phyloP scores from a whole-genome alignment of 2,888 invertebrate species.

The Anthophora plumipes region DNA sequence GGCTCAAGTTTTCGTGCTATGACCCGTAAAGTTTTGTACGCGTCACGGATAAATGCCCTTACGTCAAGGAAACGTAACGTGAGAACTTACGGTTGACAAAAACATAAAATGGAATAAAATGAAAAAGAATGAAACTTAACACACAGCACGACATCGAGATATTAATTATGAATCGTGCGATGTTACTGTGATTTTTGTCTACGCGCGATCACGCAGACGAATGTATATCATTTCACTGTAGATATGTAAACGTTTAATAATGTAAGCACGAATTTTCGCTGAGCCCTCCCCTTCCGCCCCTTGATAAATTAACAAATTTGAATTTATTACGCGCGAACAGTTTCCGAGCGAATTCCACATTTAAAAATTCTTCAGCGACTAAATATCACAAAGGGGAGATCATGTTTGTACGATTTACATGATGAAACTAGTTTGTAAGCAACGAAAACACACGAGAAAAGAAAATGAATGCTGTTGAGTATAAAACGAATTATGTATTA shows the following conservation, averaged over 20 bases:
- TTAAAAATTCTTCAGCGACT: conserved; percentile 36
- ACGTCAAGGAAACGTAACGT: background rate
- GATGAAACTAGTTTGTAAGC: conserved; percentile 49
- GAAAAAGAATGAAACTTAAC: conserved; percentile 14
- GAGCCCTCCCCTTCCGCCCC: background rate
- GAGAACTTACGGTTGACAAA: background rate
- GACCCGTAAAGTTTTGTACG: conserved; percentile 27
- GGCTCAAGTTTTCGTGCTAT: conserved; percentile 41
- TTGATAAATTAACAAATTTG: conserved; percentile 18
- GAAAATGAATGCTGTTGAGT: conserved; percentile 38
- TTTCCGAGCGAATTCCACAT: conserved; percentile 20
- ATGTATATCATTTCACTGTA: conserved; percentile 52
- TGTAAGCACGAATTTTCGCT: conserved; percentile 25
- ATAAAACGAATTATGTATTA: conserved; percentile 73
- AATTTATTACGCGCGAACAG: conserved; percentile 13
- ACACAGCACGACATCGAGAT: conserved; percentile 10
- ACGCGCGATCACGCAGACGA: conserved; percentile 43
- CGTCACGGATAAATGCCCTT: conserved; percentile 11
- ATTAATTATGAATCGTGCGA: conserved; percentile 17
- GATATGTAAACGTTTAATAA: conserved; percentile 51
- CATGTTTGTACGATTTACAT: conserved; percentile 64
- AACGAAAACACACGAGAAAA: conserved; percentile 20
- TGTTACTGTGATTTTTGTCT: conserved; percentile 58
- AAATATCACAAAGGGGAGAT: conserved; percentile 25
- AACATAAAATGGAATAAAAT: background rate